These are phyloP conservation scores for Gadus macrocephalus DNA, from an alignment of 2,113 vertebrate species.

Conservation along the genomic window DNA sequence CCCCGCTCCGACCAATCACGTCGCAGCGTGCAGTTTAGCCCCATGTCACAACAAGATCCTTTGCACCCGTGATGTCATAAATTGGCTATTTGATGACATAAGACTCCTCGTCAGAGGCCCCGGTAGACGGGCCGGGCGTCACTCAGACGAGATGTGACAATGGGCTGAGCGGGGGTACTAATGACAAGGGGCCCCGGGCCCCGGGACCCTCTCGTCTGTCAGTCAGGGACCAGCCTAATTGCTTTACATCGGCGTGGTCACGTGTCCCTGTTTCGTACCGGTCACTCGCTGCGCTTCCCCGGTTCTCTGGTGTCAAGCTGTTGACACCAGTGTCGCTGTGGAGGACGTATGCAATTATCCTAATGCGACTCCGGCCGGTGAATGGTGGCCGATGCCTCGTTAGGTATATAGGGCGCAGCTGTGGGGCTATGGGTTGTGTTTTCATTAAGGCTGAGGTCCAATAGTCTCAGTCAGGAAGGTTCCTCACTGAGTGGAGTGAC, in stretches of 20 bases:
- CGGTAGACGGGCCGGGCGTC: slow-evolving; percentile 42
- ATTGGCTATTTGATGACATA: slow-evolving; percentile 65
- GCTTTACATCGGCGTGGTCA: neutral
- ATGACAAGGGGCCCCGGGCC: slow-evolving; percentile 39
- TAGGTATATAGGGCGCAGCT: no score
- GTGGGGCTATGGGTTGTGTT: no score
- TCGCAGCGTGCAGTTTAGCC: slow-evolving; percentile 37
- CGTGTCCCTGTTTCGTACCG: slow-evolving; percentile 6
- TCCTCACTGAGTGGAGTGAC: no score
- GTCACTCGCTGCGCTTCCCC: slow-evolving; percentile 33
- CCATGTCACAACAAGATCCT: slow-evolving; percentile 63
- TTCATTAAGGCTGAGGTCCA: no score
- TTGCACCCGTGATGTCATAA: slow-evolving; percentile 53
- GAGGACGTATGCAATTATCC: slow-evolving; percentile 31
- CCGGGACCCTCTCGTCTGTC: slow-evolving; percentile 39
- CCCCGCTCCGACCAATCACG: no score
- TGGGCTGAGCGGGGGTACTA: slow-evolving; percentile 18
- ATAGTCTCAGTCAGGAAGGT: no score
- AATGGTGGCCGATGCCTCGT: no score
- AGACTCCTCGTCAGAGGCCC: slow-evolving; percentile 50
- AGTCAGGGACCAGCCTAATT: slow-evolving; percentile 45
- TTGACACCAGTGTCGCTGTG: neutral
- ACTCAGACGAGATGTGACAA: slow-evolving; percentile 63
- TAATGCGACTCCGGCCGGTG: slow-evolving; percentile 17
- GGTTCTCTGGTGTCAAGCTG: slow-evolving; percentile 34